Base-by-base conservation (phyloP, 2,888 invertebrate species). In the Yponomeuta evonymella region DNA sequence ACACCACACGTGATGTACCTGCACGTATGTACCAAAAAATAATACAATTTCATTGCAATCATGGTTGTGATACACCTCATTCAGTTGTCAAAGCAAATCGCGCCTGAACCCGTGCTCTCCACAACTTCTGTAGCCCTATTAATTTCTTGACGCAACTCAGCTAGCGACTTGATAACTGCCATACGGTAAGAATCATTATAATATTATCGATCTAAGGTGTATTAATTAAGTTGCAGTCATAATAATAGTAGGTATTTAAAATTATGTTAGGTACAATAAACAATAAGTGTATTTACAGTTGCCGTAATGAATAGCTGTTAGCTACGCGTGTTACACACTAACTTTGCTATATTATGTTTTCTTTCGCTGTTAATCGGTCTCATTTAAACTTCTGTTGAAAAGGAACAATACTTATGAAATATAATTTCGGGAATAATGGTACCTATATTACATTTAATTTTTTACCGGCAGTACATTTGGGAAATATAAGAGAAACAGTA, bases 141-240 rank as follows among this genome's bases (percentile, higher is more conserved):
- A n/a, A n/a, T 15, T 30, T 29, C 62, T 51, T 12, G 23, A 67
- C 81, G 83, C 89, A 90, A 90, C 88, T 86, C 89, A 88, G 91
- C 91, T 92, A 92, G 89, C 90, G 83, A 88, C 86, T 87, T 86
- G 88, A 90, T 87, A 89, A 92, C 92, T 91, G 92, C 92, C 92
- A 92, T 92, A 92, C 86, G 87, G 86, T 92, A 90, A 91, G 89
- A 79, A 88, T 83, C 79, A 89, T 89, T 85, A 78, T 82, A 76
- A 83, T 83, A 87, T 80, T 76, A 75, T 79, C 78, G 75, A 72
- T 75, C 63, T 78, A 79, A 80, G 75, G 75, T 73, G 74, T 88
- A 84, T 81, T 67, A 83, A 58, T 84, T 89, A 90, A 89, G 88
- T 87, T 88, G 85, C 86, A 91, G 91, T 91, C 91, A 92, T 90